Conservation (phyloP, 2,113 vertebrate species). For the Lepidothrix coronata region DNA sequence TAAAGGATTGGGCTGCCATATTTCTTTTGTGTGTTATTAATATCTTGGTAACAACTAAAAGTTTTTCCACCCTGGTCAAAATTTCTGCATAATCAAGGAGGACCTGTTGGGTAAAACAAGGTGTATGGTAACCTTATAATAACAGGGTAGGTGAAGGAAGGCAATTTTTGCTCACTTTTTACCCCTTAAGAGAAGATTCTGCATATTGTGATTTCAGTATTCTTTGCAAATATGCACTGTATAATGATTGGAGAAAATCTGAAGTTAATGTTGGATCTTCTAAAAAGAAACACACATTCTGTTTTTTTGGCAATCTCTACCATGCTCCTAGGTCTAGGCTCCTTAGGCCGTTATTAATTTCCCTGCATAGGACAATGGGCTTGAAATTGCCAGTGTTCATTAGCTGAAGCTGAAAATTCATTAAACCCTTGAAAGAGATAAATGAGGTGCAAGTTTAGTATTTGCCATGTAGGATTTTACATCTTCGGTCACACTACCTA, state of each 20-base stretch:
- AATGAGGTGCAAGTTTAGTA: slow-evolving; percentile 33
- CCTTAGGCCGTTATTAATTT: slow-evolving; percentile 3
- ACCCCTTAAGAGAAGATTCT: background rate
- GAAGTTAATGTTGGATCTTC: background rate
- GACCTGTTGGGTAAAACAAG: background rate
- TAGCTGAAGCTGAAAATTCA: slow-evolving; percentile 35
- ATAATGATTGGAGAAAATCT: background rate
- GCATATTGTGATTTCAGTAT: background rate
- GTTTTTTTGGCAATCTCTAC: background rate
- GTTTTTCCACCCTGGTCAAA: background rate
- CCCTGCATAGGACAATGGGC: background rate
- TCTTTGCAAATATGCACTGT: background rate
- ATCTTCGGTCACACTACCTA: slow-evolving; percentile 1
- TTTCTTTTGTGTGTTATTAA: background rate
- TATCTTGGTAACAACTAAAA: background rate
- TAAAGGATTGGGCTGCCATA: background rate
- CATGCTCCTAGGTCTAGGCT: background rate
- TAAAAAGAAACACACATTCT: background rate
- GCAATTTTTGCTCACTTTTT: background rate
- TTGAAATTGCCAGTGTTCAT: slow-evolving; percentile 24
- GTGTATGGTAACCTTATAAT: background rate
- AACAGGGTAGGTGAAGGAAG: background rate
- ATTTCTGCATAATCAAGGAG: background rate
- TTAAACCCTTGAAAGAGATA: slow-evolving; percentile 45
- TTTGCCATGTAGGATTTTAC: slow-evolving; percentile 12